Conservation (phyloP, 1,140 invertebrate species). For the Drosophila serrata region DNA sequence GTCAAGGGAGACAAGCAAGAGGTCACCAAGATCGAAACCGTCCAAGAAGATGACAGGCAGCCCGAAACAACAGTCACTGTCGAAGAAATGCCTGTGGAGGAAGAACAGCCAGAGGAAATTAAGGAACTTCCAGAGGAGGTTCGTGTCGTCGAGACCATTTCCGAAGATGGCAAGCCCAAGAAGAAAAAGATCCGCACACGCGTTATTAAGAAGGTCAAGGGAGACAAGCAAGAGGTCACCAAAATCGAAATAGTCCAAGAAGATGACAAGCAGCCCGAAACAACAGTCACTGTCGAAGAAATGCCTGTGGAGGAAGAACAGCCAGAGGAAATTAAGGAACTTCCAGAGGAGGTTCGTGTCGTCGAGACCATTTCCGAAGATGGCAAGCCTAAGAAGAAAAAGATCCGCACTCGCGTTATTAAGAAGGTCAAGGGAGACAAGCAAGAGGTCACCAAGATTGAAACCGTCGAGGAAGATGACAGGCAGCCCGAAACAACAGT, state of each 20-base stretch:
- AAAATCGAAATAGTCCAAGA: too few species aligned
- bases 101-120: too few species aligned
- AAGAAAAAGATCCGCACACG: too few species aligned
- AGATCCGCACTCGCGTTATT: constrained; percentile 24
- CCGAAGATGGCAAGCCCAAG: too few species aligned
- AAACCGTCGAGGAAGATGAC: constrained; percentile 62
- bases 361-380: constrained; percentile 12
- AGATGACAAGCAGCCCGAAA: constrained; percentile 23
- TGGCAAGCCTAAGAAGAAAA: constrained; percentile 24
- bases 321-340: constrained; percentile 19
- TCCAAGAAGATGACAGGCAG: too few species aligned
- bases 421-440: constrained; percentile 31
- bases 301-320: not conserved
- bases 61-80: too few species aligned
- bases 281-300: constrained; percentile 12
- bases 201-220: too few species aligned
- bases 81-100: too few species aligned
- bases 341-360: constrained; percentile 23
- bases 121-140: too few species aligned
- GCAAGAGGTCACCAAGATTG: constrained; percentile 67
- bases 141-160: too few species aligned
- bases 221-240: constrained; percentile 1
- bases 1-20: too few species aligned
- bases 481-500: constrained; percentile 19
- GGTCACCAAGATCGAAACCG: too few species aligned